These are phyloP conservation scores for Cydia amplana DNA, from an alignment of 1,140 invertebrate species.

Conservation along the genomic window DNA sequence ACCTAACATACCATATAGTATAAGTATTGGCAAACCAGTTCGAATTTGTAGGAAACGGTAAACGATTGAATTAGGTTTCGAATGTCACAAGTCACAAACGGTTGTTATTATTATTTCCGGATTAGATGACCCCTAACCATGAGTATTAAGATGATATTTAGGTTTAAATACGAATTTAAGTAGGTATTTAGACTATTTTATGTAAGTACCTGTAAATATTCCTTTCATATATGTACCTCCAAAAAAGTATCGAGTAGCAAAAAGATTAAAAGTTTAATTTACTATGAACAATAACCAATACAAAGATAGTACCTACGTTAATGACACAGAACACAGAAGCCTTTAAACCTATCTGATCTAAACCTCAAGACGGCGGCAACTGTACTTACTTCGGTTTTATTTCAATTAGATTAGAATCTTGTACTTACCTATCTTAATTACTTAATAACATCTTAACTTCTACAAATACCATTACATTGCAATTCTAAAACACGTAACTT, in stretches of 20 bases:
- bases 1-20: too few relatives aligned
- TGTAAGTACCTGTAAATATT: too few relatives aligned
- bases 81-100: too few relatives aligned
- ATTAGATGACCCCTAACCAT: too few relatives aligned
- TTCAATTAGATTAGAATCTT: slow-evolving; percentile 22
- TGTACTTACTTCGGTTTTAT: slow-evolving; percentile 24
- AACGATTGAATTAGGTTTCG: too few relatives aligned
- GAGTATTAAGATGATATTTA: too few relatives aligned
- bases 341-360: slow-evolving; percentile 28
- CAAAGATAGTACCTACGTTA: slow-evolving; percentile 7
- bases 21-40: too few relatives aligned
- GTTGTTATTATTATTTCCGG: too few relatives aligned
- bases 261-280: background rate
- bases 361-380: slow-evolving; percentile 5
- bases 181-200: too few relatives aligned
- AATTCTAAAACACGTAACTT: slow-evolving; percentile 8
- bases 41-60: too few relatives aligned
- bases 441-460: slow-evolving; percentile 30
- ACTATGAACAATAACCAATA: slow-evolving; percentile 3
- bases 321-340: background rate
- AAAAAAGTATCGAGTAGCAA: background rate
- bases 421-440: slow-evolving; percentile 29
- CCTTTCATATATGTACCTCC: background rate
- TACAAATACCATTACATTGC: slow-evolving; percentile 21
- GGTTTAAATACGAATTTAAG: too few relatives aligned